Conservation (phyloP, 2,113 vertebrate species). For the Sturnira hondurensis region DNA sequence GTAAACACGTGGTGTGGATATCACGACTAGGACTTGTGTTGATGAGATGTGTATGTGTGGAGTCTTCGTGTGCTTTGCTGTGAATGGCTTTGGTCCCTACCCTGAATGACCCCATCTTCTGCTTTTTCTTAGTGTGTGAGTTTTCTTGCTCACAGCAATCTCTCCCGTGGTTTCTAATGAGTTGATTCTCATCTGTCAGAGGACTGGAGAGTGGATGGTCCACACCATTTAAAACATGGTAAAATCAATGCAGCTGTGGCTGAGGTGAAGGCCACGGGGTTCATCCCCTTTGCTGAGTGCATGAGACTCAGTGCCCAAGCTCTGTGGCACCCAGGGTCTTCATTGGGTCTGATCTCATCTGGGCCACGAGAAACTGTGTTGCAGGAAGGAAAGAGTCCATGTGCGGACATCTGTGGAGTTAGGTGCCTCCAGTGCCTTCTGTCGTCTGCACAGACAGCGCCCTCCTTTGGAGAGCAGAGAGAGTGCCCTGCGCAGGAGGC, state of each 20-base stretch:
- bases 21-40: background rate
- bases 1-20: too few relatives aligned
- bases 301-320: background rate
- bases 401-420: background rate
- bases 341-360: accelerated
- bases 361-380: background rate
- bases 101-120: background rate
- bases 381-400: background rate
- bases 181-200: background rate
- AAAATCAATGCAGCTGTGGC: background rate
- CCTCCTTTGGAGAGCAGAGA: background rate
- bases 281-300: background rate
- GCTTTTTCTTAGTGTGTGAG: background rate
- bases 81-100: background rate
- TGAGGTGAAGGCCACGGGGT: background rate
- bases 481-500: background rate
- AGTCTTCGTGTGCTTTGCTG: background rate
- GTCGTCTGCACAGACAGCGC: background rate
- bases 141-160: background rate
- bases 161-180: background rate
- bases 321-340: background rate
- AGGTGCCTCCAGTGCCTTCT: background rate
- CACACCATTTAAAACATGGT: background rate
- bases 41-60: background rate
- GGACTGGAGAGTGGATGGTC: background rate